Base-by-base conservation (phyloP, 2,113 vertebrate genomes). In the Cavia porcellus region DNA sequence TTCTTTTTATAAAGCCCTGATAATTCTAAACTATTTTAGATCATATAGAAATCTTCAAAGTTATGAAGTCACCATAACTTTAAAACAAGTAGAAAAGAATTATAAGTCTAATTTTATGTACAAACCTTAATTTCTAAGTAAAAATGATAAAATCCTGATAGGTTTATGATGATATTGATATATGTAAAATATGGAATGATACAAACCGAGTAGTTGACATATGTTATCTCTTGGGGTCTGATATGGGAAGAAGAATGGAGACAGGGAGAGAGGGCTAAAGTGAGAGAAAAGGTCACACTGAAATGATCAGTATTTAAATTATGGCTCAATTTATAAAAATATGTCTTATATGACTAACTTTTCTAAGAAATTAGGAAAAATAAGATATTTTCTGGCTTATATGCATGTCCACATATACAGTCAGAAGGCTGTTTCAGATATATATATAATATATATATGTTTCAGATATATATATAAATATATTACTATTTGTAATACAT, bases 61-160 rank as follows among this genome's bases (percentile, higher is more conserved):
- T 70, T 70, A 57, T 70, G 84, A 88, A 86, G 59, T 0, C 38
- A 80, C 64, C 7, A 55, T 79, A 55, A 84, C 17, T 72, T 79
- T 87, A 64, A 96, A 95, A 93, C 50, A 79, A 92, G 24, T 70
- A 72, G 42, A 59, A 47, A 32, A 57, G 94, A 20, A 28, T 30
- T 77, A 64, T 17, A 89, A 77, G 64, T 81, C 22, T 92, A 45
- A 96, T 70, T 75, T 83, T 82, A 91, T 3, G 70, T 22, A 84
- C 6, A 85, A 17, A 82, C 32, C 28, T 90, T 83, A 86, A 70
- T 95, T 93, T 95, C n/a, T 88, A 96, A 83, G 52, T 89, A 85
- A 92, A 89, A 62, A 28, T 61, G 55, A 61, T 55, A 94, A 92
- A 86, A 89, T 52, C 1, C 28, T n/a, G 14, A 72, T 79, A 92